Evolutionary conservation across 2,797 vertebrate species (phyloP), one percentile per base, ranked within the genome.

Genomic region (Anguilla marmorata): DNA sequence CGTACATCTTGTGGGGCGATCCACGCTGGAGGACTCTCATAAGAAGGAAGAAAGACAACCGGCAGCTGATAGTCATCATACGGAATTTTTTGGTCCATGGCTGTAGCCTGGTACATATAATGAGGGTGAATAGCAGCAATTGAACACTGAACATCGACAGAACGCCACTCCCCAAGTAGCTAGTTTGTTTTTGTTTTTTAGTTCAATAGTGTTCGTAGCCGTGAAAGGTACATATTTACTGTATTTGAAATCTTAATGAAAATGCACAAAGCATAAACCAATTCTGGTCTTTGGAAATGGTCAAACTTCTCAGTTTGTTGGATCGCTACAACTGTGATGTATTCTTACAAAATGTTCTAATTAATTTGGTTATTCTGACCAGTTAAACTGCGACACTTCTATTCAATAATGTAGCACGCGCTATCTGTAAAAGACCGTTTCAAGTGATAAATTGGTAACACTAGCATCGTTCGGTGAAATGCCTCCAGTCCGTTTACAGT

Each of bases 1-100:
- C 92, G 33, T 90, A 98, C 98, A 96, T 99, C 98, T n/a, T 98
- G 98, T 30, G 97, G 94, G 14, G 97, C 96, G 54, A 98, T 98
- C 98, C 98, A 99, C 2, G 97, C 96, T n/a, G 98, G 98, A 0
- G 98, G 98, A 89, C 97, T 98, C 92, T 99, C 98, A 90, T 99
- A 99, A 0, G 97, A 97, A 27, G 98, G 98, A 89, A 99, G 94
- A 91, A 99, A 98, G 0, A 99, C 98, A 89, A 99, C 98, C 0
- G 97, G 98, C 60, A 97, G 95, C 85, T 96, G 96, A 92, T 98
- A 99, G 87, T 98, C 98, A 87, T 98, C 97, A 84, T 98, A 99
- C 0, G 97, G 95, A 86, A 97, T 95, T 60, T 98, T 97, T 91
- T 96, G 96, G 91, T 98, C 97, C 97, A 97, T 97, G 72, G 83